Evolutionary conservation across 2,113 vertebrate genomes (phyloP), one percentile per base, ranked within the genome.

Genomic region (Neogobius melanostomus): DNA sequence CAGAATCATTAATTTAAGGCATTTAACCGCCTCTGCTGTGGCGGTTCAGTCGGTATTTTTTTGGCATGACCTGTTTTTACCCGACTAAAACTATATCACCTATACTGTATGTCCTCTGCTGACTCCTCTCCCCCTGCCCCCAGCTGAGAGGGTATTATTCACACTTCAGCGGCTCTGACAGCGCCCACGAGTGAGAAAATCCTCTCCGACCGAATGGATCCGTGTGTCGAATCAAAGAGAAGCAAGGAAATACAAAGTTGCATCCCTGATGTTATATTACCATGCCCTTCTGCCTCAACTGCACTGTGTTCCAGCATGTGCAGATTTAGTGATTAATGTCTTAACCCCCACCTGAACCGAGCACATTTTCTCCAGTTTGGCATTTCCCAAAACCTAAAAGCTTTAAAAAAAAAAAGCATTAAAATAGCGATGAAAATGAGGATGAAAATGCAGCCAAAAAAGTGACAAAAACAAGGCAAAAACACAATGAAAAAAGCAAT

Each of bases 91-190:
- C n/a, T 16, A 8, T 8, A 14, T 6, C 6, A 17, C 11, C n/a
- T 47, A 8, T 28, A 48, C 9, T 17, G 11, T 36, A 36, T 64
- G 45, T 16, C 46, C n/a, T 64, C 10, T 15, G 5, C 61, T 17
- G 44, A 17, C 44, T 64, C 61, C 36, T 64, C 21, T 16, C 46
- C 47, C 45, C 62, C 17, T 10, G 44, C 45, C 15, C 9, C 59
- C 28, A 12, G 11, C 59, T n/a, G 59, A n/a, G 59, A 61, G 0
- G 8, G 59, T 45, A 45, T 61, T 61, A 44, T 45, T 61, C 59
- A 15, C 59, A 45, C 42, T 45, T 61, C 44, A 61, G 59, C 59
- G n/a, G 59, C 59, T 61, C 59, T 45, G 59, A 61, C 59, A 45
- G 42, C 59, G 59, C 59, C 42, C 59, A 9, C 12, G 59, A 45